These are phyloP conservation scores for Lepilemur ruficaudatus DNA, from an alignment of 2,797 vertebrate species.

Conservation along the genomic window DNA sequence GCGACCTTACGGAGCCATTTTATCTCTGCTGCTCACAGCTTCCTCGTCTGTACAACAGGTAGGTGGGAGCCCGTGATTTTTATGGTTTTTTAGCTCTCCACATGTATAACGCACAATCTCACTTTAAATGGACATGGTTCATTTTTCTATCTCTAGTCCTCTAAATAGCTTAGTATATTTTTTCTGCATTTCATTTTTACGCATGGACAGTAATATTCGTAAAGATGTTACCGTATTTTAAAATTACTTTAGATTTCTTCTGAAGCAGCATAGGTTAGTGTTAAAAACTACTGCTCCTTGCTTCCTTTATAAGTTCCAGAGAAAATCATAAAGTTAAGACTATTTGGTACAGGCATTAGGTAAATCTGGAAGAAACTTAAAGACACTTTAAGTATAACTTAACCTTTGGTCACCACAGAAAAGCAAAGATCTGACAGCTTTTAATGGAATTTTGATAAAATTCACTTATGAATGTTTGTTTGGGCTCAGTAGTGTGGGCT, in stretches of 20 bases:
- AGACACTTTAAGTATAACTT: neutral
- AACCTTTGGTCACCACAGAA: constrained; percentile 36
- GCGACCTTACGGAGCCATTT: no score
- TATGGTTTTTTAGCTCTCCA: neutral
- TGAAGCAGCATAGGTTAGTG: neutral
- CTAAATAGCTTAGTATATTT: neutral
- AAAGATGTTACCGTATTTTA: neutral
- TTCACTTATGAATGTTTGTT: constrained; percentile 43
- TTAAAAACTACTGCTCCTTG: neutral
- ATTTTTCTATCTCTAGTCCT: neutral
- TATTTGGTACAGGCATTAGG: neutral
- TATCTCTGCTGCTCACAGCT: neutral
- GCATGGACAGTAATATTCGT: neutral
- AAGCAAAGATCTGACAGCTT: constrained; percentile 7
- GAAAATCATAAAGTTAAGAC: constrained; percentile 21
- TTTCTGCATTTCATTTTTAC: constrained; percentile 2
- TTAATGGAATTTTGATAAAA: constrained; percentile 32
- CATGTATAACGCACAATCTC: neutral
- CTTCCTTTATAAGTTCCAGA: neutral
- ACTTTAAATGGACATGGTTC: neutral
- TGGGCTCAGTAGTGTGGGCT: neutral
- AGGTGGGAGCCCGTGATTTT: neutral
- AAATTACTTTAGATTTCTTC: constrained; percentile 23
- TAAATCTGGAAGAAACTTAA: constrained; percentile 22
- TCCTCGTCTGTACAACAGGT: neutral